phyloP scores from a whole-genome alignment of 2,888 invertebrate genomes.

The Clanis bilineata region DNA sequence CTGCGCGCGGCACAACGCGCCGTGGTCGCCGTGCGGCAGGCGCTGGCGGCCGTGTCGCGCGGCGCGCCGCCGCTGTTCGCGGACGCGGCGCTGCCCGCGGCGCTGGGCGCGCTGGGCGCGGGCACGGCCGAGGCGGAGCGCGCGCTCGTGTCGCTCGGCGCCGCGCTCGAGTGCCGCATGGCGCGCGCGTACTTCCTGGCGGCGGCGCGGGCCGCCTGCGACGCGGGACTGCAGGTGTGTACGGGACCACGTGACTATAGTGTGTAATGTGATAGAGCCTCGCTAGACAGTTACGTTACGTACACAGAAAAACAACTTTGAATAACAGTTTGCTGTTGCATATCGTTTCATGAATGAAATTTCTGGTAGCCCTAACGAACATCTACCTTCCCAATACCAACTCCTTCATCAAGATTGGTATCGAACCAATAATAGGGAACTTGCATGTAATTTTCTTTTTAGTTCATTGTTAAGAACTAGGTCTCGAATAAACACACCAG shows the following conservation, averaged over 20 bases:
- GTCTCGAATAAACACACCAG: too few species aligned
- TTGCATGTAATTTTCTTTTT: too few species aligned
- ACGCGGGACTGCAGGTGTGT: constrained; percentile 85
- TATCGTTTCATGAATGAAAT: too few species aligned
- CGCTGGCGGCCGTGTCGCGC: constrained; percentile 85
- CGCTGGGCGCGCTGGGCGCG: constrained; percentile 88
- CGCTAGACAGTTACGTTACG: too few species aligned
- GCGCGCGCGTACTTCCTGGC: constrained; percentile 92
- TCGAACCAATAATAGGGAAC: too few species aligned
- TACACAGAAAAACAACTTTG: too few species aligned
- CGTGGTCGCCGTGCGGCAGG: constrained; percentile 85
- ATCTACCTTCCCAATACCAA: too few species aligned
- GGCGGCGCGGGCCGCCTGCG: constrained; percentile 91
- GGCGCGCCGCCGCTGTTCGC: constrained; percentile 74
- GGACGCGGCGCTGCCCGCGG: constrained; percentile 84
- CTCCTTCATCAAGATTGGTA: too few species aligned
- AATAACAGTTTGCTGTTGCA: too few species aligned
- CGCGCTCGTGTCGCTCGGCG: constrained; percentile 84
- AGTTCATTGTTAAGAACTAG: too few species aligned
- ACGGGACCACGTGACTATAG: not conserved
- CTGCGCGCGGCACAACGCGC: constrained; percentile 90
- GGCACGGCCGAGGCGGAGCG: constrained; percentile 90
- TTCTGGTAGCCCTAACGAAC: too few species aligned
- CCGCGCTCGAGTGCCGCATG: constrained; percentile 91
- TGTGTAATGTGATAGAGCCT: too few species aligned